These are phyloP conservation scores for Rallus limicola DNA, from an alignment of 2,113 vertebrate species.

Conservation along the genomic window DNA sequence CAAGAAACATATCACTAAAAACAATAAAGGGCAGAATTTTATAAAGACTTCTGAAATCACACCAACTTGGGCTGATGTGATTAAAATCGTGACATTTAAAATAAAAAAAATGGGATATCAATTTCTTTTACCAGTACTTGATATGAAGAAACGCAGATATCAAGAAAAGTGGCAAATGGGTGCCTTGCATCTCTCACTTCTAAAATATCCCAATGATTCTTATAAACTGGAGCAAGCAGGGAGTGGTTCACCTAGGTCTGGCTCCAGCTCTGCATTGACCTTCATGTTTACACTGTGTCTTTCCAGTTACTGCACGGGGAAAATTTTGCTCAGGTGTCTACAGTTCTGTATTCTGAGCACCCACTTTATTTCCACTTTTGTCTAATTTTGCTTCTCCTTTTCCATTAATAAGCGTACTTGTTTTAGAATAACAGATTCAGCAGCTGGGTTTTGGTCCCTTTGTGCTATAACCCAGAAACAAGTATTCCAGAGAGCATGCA, in stretches of 20 bases:
- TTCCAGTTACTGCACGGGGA: background rate
- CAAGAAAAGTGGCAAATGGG: background rate
- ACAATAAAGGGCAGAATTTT: background rate
- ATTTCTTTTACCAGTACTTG: background rate
- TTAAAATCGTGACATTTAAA: background rate
- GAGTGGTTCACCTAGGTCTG: background rate
- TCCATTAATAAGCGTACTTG: background rate
- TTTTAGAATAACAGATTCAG: background rate
- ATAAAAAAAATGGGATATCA: background rate
- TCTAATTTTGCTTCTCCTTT: background rate
- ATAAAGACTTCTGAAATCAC: background rate
- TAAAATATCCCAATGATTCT: background rate
- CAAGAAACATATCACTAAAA: background rate
- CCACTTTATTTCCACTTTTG: background rate
- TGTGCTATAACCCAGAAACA: slow-evolving; percentile 24
- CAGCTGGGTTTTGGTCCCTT: background rate
- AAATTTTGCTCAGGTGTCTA: background rate
- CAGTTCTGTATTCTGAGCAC: background rate
- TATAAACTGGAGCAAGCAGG: background rate
- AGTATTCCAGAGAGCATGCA: background rate
- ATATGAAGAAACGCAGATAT: background rate
- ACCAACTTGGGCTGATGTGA: background rate
- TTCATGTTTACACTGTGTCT: background rate
- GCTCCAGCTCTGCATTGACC: background rate
- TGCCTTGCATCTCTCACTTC: background rate